These are phyloP conservation scores for Oreochromis niloticus DNA, from an alignment of 2,113 vertebrate genomes.

Conservation along the genomic window DNA sequence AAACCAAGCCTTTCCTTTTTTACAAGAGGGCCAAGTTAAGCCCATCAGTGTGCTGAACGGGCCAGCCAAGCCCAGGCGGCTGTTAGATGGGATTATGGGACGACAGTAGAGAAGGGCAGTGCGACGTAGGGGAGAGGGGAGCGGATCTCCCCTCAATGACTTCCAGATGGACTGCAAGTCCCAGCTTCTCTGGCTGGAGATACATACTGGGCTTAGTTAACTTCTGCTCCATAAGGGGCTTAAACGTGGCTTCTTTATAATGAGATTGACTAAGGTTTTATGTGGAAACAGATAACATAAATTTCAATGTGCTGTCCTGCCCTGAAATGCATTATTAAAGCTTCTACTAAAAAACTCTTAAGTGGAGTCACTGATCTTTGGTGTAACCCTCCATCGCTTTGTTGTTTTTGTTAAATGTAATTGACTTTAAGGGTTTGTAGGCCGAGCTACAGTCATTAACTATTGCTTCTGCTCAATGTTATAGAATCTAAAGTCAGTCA, in stretches of 20 bases:
- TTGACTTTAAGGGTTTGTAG: not conserved
- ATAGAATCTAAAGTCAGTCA: not conserved
- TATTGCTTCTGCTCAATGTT: slow-evolving; percentile 43
- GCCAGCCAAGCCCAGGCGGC: slow-evolving; percentile 63
- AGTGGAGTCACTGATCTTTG: slow-evolving; percentile 5
- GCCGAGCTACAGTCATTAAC: not conserved
- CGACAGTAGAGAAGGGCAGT: slow-evolving; percentile 76
- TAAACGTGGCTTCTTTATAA: slow-evolving; percentile 65
- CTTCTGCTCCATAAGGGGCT: slow-evolving; percentile 50
- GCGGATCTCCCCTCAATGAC: slow-evolving; percentile 77
- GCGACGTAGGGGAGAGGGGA: slow-evolving; percentile 71
- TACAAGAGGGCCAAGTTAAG: slow-evolving; percentile 95
- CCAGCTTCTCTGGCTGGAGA: slow-evolving; percentile 62
- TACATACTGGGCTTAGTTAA: slow-evolving; percentile 53
- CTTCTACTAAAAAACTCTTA: slow-evolving; percentile 38
- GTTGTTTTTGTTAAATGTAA: not conserved
- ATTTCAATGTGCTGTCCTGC: slow-evolving; percentile 45
- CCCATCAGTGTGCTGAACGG: slow-evolving; percentile 67
- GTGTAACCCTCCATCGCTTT: not conserved
- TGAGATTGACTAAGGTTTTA: slow-evolving; percentile 72
- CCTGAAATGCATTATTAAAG: slow-evolving; percentile 46
- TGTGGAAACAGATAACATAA: slow-evolving; percentile 72
- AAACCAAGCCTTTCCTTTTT: slow-evolving; percentile 74
- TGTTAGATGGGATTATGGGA: slow-evolving; percentile 77
- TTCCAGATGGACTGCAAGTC: slow-evolving; percentile 82